Percentiles rank a stretch among this genome's conserved stretches.
Evolutionary conservation across 1,140 invertebrate genomes (phyloP).

Genomic region (Spodoptera frugiperda): DNA sequence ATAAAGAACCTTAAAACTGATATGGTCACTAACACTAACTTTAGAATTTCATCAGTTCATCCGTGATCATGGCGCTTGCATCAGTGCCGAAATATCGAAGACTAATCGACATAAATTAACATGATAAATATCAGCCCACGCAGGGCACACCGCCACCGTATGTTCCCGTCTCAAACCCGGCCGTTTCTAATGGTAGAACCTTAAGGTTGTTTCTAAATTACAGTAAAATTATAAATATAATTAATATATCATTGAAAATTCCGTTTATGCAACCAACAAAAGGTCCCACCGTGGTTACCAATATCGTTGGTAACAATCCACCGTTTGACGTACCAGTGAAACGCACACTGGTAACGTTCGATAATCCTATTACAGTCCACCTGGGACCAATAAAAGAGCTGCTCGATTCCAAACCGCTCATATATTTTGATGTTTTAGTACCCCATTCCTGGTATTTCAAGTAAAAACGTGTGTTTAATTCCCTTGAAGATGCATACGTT

Average conservation of each 20-base stretch:
- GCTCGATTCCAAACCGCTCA: constrained; percentile 32
- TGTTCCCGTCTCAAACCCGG: no score
- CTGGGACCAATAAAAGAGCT: constrained; percentile 54
- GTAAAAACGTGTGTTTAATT: background rate
- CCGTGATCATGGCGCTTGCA: no score
- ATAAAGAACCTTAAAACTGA: no score
- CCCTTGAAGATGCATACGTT: background rate
- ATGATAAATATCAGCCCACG: no score
- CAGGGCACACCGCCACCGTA: no score
- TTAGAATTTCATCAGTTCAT: no score
- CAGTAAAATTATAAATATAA: no score
- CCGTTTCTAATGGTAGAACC: no score
- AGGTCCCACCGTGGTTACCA: constrained; percentile 18
- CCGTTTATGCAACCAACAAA: constrained; percentile 19
- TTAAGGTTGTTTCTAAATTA: no score
- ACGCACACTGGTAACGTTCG: constrained; percentile 7
- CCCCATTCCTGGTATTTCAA: constrained; percentile 9
- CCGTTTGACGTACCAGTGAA: constrained; percentile 23
- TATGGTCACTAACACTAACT: no score
- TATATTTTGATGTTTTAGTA: constrained; percentile 34
- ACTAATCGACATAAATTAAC: no score
- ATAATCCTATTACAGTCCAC: constrained; percentile 54
- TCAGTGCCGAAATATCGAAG: no score
- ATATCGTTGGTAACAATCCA: constrained; percentile 23
- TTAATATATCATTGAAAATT: constrained; percentile 16